Conservation (phyloP, 1,140 invertebrate genomes). For the Triops cancriformis region DNA sequence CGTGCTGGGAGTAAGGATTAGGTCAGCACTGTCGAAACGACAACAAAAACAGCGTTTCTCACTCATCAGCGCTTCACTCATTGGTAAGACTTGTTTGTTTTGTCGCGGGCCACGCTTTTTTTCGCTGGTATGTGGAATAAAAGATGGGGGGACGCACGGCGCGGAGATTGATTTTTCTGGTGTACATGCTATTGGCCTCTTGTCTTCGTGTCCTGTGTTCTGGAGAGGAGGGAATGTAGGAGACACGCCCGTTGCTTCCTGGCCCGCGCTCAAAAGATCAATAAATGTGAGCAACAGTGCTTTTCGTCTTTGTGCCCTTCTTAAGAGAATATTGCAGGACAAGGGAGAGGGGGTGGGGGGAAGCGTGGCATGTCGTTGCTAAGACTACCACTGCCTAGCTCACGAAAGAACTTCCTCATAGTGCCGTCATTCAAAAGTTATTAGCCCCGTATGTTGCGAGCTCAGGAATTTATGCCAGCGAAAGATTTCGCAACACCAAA, state of each 20-base stretch:
- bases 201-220: background rate
- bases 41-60: too few species aligned
- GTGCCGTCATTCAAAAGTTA: too few species aligned
- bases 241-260: background rate
- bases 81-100: too few species aligned
- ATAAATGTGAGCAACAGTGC: slow-evolving; percentile 6
- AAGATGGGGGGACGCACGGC: background rate
- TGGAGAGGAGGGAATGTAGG: background rate
- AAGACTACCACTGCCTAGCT: background rate
- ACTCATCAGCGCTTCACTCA: too few species aligned
- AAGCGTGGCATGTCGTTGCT: background rate
- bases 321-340: slow-evolving; percentile 28
- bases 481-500: too few species aligned
- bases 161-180: background rate
- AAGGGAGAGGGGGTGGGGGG: background rate
- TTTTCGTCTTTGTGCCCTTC: background rate
- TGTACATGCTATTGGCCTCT: background rate
- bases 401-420: background rate
- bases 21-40: too few species aligned
- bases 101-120: too few species aligned
- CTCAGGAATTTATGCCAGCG: too few species aligned
- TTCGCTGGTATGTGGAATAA: too few species aligned
- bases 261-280: background rate
- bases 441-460: too few species aligned
- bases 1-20: too few species aligned